A percentile compares a stretch with the other conserved stretches of the same genome.
Conservation (phyloP, 1,140 invertebrate species). For the Dolichoris vasculosae region DNA sequence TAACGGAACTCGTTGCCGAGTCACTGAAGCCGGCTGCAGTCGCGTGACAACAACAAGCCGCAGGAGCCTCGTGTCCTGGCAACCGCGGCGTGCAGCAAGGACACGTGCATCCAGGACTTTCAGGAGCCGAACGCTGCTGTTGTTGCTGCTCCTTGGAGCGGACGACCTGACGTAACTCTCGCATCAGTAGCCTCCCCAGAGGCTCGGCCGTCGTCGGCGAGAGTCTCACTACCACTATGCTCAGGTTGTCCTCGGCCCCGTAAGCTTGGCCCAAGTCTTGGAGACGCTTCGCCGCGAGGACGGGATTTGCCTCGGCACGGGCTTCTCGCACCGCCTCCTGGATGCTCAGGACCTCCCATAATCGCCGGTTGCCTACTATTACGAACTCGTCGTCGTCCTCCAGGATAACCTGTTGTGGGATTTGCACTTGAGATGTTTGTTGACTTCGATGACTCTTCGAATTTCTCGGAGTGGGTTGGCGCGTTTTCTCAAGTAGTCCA, state of each 20-base stretch:
- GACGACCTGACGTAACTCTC: constrained; percentile 83
- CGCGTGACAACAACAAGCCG: constrained; percentile 66
- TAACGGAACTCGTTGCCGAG: constrained; percentile 31
- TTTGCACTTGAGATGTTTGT: too few relatives aligned
- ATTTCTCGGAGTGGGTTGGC: not conserved
- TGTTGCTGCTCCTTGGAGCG: constrained; percentile 36
- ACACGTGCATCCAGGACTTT: constrained; percentile 68
- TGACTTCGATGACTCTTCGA: too few relatives aligned
- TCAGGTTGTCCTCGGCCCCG: constrained; percentile 86
- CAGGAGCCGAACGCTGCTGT: constrained; percentile 75
- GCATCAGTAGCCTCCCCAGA: constrained; percentile 76
- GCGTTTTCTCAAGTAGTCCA: not conserved
- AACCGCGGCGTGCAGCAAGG: constrained; percentile 67
- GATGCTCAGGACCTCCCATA: constrained; percentile 85
- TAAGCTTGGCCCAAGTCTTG: constrained; percentile 89
- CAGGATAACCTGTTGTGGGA: constrained; percentile 68
- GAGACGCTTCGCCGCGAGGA: constrained; percentile 85
- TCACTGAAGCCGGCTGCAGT: not conserved
- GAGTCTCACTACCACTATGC: constrained; percentile 84
- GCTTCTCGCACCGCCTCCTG: constrained; percentile 85
- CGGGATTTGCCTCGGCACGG: constrained; percentile 82
- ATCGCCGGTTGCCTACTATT: constrained; percentile 84
- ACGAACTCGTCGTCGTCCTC: constrained; percentile 88
- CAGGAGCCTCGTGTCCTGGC: constrained; percentile 63
- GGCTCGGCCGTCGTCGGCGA: constrained; percentile 64